phyloP scores from a whole-genome alignment of 2,113 vertebrate genomes.

The Actenoides lindsayi region DNA sequence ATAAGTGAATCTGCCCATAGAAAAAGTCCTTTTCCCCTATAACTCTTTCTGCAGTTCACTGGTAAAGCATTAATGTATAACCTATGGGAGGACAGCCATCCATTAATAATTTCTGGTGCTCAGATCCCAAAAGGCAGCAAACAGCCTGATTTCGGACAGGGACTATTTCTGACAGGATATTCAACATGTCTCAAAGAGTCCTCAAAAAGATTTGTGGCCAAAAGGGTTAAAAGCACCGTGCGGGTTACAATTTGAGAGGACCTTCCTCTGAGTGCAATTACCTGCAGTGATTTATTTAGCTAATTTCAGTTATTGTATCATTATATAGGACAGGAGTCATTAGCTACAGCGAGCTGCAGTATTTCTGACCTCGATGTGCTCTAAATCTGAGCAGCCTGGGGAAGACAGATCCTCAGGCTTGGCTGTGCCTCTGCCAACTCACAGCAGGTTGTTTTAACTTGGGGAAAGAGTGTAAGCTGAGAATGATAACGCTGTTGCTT shows the following conservation, averaged over 20 bases:
- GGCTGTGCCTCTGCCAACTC: background rate
- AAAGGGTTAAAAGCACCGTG: background rate
- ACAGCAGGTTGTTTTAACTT: background rate
- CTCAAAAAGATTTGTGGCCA: background rate
- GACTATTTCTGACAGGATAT: background rate
- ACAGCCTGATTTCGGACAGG: background rate
- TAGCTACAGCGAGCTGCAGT: background rate
- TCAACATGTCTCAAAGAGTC: background rate
- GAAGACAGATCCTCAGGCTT: background rate
- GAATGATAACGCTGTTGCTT: background rate
- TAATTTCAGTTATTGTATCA: background rate
- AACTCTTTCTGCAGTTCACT: background rate
- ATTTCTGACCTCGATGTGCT: background rate
- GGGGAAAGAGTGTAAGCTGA: background rate
- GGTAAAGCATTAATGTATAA: background rate
- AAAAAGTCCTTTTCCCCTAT: background rate
- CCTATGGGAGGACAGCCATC: background rate
- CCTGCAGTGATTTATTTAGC: background rate
- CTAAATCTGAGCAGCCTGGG: background rate
- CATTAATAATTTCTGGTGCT: background rate
- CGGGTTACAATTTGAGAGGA: background rate
- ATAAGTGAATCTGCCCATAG: background rate
- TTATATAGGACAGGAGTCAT: background rate
- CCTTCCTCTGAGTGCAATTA: background rate
- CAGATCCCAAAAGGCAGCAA: background rate